Base-by-base conservation (phyloP, 2,888 invertebrate genomes). In the Morpho helenor region DNA sequence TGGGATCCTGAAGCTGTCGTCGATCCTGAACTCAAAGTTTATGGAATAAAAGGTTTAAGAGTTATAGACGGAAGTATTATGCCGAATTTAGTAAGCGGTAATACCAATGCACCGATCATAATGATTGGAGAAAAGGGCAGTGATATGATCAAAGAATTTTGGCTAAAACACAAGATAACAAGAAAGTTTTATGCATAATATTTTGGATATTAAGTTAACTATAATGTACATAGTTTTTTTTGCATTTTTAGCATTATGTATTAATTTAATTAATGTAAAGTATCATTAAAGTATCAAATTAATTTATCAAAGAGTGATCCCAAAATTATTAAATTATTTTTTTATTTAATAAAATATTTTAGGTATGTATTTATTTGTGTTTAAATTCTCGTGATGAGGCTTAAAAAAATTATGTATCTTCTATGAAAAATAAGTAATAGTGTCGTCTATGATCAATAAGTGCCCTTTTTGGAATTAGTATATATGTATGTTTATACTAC, bases 101-200 rank as follows among this genome's bases (percentile, higher is more conserved):
- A 97, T 67, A 97, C 96, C 0, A 97, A 96, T 72, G 96, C 96
- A 0, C 96, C 96, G 0, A 93, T 93, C 0, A 96, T 97, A 41
- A 97, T 97, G 97, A 95, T 97, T 50, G 97, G 94, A 0, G 97
- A 97, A 76, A 97, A 97, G 77, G 97, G 95, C 0, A 92, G 97
- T 8, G 97, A 97, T 74, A 92, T 97, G 92, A 95, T 97, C 52
- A 97, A 96, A 76, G 94, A 96, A 67, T 94, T 92, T 74, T 97
- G 96, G 96, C 80, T 94, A 58, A 94, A 93, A 66, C 87, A 92
- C 63, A 79, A 91, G 73, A 87, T 72, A 53, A 87, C 87, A 7
- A 79, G 85, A 31, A 31, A 31, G 68, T 87, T 87, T 67, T 89
- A 88, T 60, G 76, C 77, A 57, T 87, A 73, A 76, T 59, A 42